Conservation (phyloP, 2,797 vertebrate species). For the Holocentrus rufus region DNA sequence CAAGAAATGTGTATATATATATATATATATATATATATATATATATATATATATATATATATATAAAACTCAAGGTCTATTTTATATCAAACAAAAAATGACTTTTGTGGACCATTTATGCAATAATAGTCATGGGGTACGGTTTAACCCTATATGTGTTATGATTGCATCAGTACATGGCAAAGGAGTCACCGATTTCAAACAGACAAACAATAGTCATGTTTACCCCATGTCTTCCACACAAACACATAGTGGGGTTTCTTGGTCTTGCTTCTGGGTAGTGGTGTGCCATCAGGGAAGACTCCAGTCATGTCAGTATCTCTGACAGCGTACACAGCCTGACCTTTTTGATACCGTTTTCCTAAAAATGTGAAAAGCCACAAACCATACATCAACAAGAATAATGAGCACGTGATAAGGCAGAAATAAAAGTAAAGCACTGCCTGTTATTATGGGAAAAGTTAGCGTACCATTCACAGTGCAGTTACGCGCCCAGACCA, state of each 20-base stretch:
- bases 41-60: too few species aligned
- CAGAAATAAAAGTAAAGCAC: not conserved
- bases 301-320: constrained; percentile 67
- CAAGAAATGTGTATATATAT: too few species aligned
- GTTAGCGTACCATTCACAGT: constrained; percentile 72
- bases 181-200: not conserved
- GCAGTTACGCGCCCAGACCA: constrained; percentile 88
- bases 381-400: not conserved
- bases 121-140: too few species aligned
- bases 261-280: constrained; percentile 72
- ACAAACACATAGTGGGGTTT: constrained; percentile 89
- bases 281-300: constrained; percentile 87
- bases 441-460: not conserved
- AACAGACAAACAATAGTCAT: not conserved
- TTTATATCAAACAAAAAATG: too few species aligned
- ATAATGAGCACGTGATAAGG: not conserved
- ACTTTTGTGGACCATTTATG: too few species aligned
- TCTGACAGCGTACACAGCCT: constrained; percentile 85
- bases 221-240: constrained; percentile 92
- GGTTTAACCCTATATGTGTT: too few species aligned
- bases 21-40: too few species aligned
- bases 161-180: too few species aligned
- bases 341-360: constrained; percentile 79
- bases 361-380: constrained; percentile 73
- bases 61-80: too few species aligned